These are phyloP conservation scores for Penaeus japonicus DNA, from an alignment of 1,140 invertebrate genomes.

Conservation along the genomic window DNA sequence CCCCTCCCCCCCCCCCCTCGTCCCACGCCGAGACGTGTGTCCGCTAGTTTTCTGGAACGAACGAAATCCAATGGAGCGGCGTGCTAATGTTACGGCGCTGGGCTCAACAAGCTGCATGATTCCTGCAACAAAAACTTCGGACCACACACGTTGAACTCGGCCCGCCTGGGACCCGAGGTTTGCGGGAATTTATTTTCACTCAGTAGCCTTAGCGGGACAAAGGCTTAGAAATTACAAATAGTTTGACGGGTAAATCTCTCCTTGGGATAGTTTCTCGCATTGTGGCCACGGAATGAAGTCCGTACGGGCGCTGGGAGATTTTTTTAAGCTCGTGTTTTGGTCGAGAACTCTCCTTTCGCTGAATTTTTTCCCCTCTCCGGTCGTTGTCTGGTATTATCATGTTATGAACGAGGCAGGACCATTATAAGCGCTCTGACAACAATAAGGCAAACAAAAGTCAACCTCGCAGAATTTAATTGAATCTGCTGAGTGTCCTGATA, in stretches of 20 bases:
- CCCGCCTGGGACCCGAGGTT: neutral
- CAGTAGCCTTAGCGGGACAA: no score
- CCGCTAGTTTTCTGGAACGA: neutral
- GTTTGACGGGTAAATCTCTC: no score
- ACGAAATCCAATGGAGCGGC: neutral
- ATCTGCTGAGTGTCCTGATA: constrained; percentile 1
- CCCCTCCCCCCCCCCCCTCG: neutral
- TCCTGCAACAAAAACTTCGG: constrained; percentile 47
- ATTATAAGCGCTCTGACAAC: constrained; percentile 36
- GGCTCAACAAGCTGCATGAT: constrained; percentile 51
- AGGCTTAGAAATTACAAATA: no score
- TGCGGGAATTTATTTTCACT: constrained; percentile 12
- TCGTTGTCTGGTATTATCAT: constrained; percentile 25
- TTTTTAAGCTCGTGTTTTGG: neutral
- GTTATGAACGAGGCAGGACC: constrained; percentile 22
- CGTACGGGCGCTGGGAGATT: no score
- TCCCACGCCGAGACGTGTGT: neutral
- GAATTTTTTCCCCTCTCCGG: neutral
- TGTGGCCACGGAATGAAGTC: no score
- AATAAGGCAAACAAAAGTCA: constrained; percentile 42
- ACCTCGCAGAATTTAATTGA: constrained; percentile 33
- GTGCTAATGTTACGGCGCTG: constrained; percentile 31
- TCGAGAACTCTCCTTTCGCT: neutral
- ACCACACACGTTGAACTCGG: constrained; percentile 42
- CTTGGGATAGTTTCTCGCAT: no score